Evolutionary conservation across 2,888 invertebrate species (phyloP), one percentile per base, ranked within the genome.

Genomic region (Mythimna lalbum): DNA sequence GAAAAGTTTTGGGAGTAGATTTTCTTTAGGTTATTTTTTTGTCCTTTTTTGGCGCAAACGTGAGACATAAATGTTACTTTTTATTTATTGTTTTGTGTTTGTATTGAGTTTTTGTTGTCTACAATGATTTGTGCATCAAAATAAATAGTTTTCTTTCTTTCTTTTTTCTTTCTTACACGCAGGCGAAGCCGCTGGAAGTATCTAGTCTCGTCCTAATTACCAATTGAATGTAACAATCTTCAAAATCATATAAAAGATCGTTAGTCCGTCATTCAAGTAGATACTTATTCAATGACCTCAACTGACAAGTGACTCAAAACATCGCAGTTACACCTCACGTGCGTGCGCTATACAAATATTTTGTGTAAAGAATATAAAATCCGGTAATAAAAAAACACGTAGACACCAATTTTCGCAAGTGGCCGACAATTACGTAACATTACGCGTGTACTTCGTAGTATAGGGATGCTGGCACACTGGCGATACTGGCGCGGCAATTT

Each of bases 341-440:
- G 19, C 59, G 62, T 65, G 19, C n/a, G 23, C 27, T 59, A 47
- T 49, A 65, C 64, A 71, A 81, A 72, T 67, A 72, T 68, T 81
- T 71, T 72, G 62, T 67, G 62, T 77, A 60, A 77, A 81, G 62
- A 81, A 78, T 67, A 72, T 57, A 76, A 67, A 76, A 71, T 65
- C 50, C 43, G 63, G 64, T 77, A 76, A 81, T 67, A 82, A 82
- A 81, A n/a, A 79, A 77, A 69, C 78, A 79, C 66, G 80, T 76
- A 80, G 70, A 75, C 71, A 74, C 65, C 66, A 77, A 81, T 88
- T 85, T 86, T 87, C 84, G 72, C 83, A 85, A 86, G 80, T 83
- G 60, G 61, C 69, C 61, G 64, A 66, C 65, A 71, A 76, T 89
- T 87, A 83, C 74, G 81, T 84, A 86, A 86, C 14, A 74, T 77